phyloP scores from a whole-genome alignment of 2,888 invertebrate species.

The Ellobium chinense region DNA sequence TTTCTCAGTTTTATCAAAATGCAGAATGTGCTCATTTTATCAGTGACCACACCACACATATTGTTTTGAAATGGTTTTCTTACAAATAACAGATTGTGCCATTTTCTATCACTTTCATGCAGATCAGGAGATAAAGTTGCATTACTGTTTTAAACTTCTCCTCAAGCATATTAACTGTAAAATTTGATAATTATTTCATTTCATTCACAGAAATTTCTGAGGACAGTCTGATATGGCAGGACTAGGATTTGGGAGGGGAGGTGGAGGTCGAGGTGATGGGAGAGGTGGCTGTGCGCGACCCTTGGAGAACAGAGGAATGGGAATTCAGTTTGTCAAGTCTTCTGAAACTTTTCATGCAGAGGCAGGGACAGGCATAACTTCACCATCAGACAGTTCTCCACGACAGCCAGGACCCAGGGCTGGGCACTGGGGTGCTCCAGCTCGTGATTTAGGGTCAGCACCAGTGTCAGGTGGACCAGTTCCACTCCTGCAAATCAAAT shows the following conservation, averaged over 20 bases:
- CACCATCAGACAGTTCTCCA: not conserved
- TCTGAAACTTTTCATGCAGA: not conserved
- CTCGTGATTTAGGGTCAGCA: not conserved
- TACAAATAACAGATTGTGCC: too few species aligned
- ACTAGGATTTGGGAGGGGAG: slow-evolving; percentile 59
- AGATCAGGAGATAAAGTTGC: too few species aligned
- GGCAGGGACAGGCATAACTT: not conserved
- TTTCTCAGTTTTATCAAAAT: too few species aligned
- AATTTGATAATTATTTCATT: too few species aligned
- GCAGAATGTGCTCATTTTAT: too few species aligned
- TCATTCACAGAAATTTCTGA: not conserved
- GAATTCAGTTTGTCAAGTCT: slow-evolving; percentile 24
- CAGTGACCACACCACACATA: too few species aligned
- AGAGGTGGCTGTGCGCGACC: too few species aligned
- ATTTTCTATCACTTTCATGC: too few species aligned
- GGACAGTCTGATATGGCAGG: not conserved
- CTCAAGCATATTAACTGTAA: too few species aligned
- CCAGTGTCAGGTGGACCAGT: not conserved
- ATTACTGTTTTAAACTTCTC: too few species aligned
- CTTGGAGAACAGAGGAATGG: not conserved
- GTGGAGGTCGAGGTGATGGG: not conserved
- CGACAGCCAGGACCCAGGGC: not conserved
- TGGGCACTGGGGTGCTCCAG: not conserved
- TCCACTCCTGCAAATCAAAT: not conserved
- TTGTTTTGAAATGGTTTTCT: too few species aligned